Evolutionary conservation across 2,113 vertebrate species (phyloP).

Genomic region (Malurus elegans): DNA sequence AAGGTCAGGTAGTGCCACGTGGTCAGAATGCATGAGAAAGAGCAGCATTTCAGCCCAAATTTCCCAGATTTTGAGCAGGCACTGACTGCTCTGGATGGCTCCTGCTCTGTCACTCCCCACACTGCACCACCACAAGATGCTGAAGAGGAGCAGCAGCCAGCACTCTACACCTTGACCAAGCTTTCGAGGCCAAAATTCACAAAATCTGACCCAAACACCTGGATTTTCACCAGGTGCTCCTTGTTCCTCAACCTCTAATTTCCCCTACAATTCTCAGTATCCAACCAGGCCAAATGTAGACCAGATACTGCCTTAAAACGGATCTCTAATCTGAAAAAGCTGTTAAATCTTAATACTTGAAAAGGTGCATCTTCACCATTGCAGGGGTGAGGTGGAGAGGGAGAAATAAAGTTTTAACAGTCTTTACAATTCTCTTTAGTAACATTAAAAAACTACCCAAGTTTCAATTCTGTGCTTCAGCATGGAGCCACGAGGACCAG

Average conservation of each 20-base stretch:
- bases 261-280: not conserved
- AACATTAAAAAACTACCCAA: not conserved
- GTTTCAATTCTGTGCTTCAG: not conserved
- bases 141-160: not conserved
- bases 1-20: not conserved
- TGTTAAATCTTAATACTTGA: not conserved
- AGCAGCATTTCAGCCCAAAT: not conserved
- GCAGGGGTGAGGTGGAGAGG: too few species aligned
- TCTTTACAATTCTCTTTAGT: not conserved
- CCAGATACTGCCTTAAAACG: not conserved
- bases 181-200: not conserved
- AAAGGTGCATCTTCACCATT: not conserved
- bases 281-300: not conserved
- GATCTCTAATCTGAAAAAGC: not conserved
- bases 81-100: not conserved
- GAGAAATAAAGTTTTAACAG: not conserved
- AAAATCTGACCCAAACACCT: not conserved
- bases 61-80: not conserved
- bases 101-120: not conserved
- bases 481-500: not conserved
- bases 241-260: not conserved
- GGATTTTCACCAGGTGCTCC: not conserved
- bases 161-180: not conserved
- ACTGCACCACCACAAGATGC: fast-evolving
- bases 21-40: not conserved